These are phyloP conservation scores for Achroia grisella DNA, from an alignment of 1,140 invertebrate genomes.

Conservation along the genomic window DNA sequence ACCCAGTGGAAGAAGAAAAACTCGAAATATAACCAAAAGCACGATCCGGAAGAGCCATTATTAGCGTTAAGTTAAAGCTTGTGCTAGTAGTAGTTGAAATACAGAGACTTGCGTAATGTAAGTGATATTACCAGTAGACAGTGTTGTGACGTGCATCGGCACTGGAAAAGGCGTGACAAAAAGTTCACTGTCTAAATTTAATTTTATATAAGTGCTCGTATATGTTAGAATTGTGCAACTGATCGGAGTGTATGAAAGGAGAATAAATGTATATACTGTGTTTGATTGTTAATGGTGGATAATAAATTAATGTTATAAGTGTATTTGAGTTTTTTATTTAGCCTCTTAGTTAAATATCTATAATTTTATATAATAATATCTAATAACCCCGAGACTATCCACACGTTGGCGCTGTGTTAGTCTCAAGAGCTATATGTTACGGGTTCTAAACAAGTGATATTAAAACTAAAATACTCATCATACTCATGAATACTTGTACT, in stretches of 20 bases:
- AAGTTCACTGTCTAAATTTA: constrained; percentile 57
- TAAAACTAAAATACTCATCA: no score
- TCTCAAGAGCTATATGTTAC: no score
- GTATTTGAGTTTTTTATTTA: background rate
- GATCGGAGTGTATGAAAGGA: constrained; percentile 17
- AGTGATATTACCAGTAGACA: constrained; percentile 47
- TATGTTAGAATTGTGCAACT: constrained; percentile 30
- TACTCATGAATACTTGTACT: no score
- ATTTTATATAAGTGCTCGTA: constrained; percentile 28
- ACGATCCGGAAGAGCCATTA: constrained; percentile 63
- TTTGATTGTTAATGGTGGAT: constrained; percentile 24
- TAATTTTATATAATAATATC: background rate
- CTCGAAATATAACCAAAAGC: constrained; percentile 56
- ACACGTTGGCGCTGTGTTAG: no score
- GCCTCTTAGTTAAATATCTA: background rate
- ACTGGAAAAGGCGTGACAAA: constrained; percentile 33
- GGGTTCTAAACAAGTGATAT: no score
- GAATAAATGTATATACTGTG: constrained; percentile 24
- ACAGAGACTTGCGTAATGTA: constrained; percentile 56
- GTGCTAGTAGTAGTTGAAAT: no score
- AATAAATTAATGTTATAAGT: constrained; percentile 49
- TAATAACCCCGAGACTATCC: no score
- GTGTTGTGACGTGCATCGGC: constrained; percentile 28
- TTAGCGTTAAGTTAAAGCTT: constrained; percentile 67
- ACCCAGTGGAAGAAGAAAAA: constrained; percentile 61